Evolutionary conservation across 2,113 vertebrate species (phyloP).

Genomic region (Neofelis nebulosa): DNA sequence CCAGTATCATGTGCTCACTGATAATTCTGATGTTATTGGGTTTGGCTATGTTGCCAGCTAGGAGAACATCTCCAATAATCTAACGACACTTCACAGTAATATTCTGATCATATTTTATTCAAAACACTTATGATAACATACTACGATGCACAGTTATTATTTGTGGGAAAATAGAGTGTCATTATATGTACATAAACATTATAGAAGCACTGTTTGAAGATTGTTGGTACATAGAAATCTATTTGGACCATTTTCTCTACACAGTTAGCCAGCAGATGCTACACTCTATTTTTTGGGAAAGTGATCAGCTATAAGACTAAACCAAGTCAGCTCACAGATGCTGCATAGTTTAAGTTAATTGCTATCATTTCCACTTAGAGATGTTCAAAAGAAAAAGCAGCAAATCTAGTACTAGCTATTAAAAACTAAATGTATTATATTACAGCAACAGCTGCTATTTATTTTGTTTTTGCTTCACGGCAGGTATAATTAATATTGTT

Average conservation of each 20-base stretch:
- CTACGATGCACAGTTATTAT: background rate
- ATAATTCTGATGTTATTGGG: background rate
- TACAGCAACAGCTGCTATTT: slow-evolving; percentile 38
- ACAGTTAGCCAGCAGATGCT: background rate
- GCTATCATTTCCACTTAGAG: background rate
- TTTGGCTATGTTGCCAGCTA: background rate
- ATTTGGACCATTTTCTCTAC: background rate
- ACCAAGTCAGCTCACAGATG: background rate
- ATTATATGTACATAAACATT: background rate
- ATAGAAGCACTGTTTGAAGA: background rate
- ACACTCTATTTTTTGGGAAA: background rate
- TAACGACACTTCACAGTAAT: background rate
- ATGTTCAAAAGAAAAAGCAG: background rate
- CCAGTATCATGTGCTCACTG: background rate
- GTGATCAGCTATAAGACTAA: background rate
- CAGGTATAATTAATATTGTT: slow-evolving; percentile 65
- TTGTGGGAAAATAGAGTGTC: background rate
- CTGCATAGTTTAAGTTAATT: background rate
- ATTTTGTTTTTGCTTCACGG: slow-evolving; percentile 45
- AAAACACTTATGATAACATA: background rate
- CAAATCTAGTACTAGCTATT: background rate
- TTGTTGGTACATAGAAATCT: background rate
- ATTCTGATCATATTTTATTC: background rate
- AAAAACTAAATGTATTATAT: slow-evolving; percentile 42
- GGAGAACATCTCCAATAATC: background rate